Percentiles rank a stretch among this genome's conserved stretches.
phyloP scores from a whole-genome alignment of 2,113 vertebrate species.

The Erythrocercus mccallii region DNA sequence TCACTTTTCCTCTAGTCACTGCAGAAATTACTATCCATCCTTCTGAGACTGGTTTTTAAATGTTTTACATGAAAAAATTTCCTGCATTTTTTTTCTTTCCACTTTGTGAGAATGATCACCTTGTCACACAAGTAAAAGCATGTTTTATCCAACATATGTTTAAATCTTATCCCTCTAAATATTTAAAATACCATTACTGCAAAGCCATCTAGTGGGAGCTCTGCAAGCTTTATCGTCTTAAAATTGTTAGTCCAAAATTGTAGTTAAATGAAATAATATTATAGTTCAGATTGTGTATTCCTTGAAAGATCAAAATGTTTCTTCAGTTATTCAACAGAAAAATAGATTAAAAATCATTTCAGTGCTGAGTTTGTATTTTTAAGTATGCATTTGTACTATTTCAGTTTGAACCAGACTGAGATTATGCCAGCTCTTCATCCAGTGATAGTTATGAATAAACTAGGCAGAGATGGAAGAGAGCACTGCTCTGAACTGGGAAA shows the following conservation, averaged over 20 bases:
- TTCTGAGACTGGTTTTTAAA: background rate
- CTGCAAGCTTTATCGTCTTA: background rate
- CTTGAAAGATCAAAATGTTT: background rate
- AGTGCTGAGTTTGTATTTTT: background rate
- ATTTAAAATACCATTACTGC: background rate
- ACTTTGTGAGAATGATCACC: background rate
- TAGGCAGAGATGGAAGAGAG: slow-evolving; percentile 27
- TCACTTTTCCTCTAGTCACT: background rate
- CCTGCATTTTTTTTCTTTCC: background rate
- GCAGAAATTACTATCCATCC: background rate
- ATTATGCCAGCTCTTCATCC: background rate
- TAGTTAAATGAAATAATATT: background rate
- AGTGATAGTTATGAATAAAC: slow-evolving; percentile 54
- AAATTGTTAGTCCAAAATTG: background rate
- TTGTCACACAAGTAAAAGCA: background rate
- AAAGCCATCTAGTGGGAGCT: background rate
- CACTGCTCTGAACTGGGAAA: slow-evolving; percentile 27
- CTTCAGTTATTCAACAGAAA: background rate
- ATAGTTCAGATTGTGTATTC: background rate
- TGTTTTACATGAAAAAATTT: background rate
- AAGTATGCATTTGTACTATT: slow-evolving; percentile 10
- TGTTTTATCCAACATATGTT: background rate
- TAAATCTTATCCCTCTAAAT: background rate
- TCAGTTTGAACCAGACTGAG: background rate
- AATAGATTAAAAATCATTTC: background rate